phyloP scores from a whole-genome alignment of 92 coral and sea anemone species.

The Phenganax subtilis region DNA sequence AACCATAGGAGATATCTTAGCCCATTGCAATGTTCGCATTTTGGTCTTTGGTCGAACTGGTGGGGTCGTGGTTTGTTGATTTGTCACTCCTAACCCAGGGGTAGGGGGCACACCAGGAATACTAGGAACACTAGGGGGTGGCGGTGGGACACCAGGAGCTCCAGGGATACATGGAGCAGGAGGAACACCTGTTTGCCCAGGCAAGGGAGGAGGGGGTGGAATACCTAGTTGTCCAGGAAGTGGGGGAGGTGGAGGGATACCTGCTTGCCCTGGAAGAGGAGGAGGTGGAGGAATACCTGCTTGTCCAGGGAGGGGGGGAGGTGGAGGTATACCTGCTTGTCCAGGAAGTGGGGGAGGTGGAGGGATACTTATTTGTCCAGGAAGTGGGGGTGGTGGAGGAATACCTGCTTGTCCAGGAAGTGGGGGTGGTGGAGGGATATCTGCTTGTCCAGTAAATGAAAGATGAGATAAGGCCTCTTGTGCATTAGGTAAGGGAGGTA shows the following conservation, averaged over 20 bases:
- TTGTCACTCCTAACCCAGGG: slow-evolving; percentile 42
- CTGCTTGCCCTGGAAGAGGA: slow-evolving; percentile 36
- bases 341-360: slow-evolving; percentile 63
- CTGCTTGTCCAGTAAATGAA: slow-evolving; percentile 64
- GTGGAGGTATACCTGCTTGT: slow-evolving; percentile 44
- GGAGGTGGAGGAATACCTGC: slow-evolving; percentile 53
- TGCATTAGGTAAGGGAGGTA: slow-evolving; percentile 54
- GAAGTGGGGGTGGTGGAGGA: slow-evolving; percentile 75
- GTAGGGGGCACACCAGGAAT: slow-evolving; percentile 51
- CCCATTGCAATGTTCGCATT: slow-evolving; percentile 95
- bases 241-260: slow-evolving; percentile 28
- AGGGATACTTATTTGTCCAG: slow-evolving; percentile 61
- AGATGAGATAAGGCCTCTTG: slow-evolving; percentile 25
- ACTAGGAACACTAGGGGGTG: slow-evolving; percentile 42
- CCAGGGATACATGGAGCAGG: slow-evolving; percentile 54
- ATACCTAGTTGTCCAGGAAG: slow-evolving; percentile 30
- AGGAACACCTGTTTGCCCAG: slow-evolving; percentile 29
- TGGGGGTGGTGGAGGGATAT: slow-evolving; percentile 73
- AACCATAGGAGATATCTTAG: slow-evolving; percentile 81
- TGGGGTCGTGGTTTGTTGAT: slow-evolving; percentile 61
- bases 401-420: slow-evolving; percentile 48
- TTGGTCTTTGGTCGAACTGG: slow-evolving; percentile 70
- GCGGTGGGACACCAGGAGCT: slow-evolving; percentile 47
- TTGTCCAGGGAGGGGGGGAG: slow-evolving; percentile 48
- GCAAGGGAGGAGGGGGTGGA: slow-evolving; percentile 28